A percentile compares a stretch with the other conserved stretches of the same genome.
Evolutionary conservation across 2,113 vertebrate species (phyloP).

Genomic region (Nansenia antarctica): DNA sequence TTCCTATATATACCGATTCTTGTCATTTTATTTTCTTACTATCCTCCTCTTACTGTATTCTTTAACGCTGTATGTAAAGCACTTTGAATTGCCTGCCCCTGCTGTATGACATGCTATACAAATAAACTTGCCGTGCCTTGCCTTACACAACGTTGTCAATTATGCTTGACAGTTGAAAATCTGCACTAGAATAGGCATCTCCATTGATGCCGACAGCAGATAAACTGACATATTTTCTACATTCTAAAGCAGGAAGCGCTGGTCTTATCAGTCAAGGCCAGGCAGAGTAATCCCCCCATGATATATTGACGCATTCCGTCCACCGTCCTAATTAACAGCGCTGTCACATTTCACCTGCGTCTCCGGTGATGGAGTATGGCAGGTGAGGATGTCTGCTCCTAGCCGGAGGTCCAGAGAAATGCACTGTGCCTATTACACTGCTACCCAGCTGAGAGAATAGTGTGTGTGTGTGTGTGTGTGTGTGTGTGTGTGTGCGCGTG

Average conservation of each 20-base stretch:
- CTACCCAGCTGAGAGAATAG: neutral
- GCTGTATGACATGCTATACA: no score
- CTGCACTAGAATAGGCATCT: no score
- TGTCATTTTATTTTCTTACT: no score
- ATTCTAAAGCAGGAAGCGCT: neutral
- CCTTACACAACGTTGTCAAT: no score
- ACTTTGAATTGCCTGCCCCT: no score
- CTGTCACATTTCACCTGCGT: slow-evolving; percentile 7
- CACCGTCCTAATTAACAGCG: slow-evolving; percentile 36
- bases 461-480: neutral
- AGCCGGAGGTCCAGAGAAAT: slow-evolving; percentile 13
- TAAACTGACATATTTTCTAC: neutral
- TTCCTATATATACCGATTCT: no score
- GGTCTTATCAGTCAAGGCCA: slow-evolving; percentile 35
- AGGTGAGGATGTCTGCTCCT: slow-evolving; percentile 23
- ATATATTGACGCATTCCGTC: slow-evolving; percentile 7
- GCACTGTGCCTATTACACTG: neutral
- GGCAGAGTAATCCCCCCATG: slow-evolving; percentile 10
- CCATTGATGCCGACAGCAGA: neutral
- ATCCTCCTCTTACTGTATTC: no score
- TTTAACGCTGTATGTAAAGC: no score
- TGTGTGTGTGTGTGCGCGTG: no score
- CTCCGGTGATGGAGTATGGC: slow-evolving; percentile 14
- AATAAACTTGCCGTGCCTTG: no score
- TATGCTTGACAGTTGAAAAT: no score